phyloP scores from a whole-genome alignment of 2,888 invertebrate genomes.

The Penaeus monodon region DNA sequence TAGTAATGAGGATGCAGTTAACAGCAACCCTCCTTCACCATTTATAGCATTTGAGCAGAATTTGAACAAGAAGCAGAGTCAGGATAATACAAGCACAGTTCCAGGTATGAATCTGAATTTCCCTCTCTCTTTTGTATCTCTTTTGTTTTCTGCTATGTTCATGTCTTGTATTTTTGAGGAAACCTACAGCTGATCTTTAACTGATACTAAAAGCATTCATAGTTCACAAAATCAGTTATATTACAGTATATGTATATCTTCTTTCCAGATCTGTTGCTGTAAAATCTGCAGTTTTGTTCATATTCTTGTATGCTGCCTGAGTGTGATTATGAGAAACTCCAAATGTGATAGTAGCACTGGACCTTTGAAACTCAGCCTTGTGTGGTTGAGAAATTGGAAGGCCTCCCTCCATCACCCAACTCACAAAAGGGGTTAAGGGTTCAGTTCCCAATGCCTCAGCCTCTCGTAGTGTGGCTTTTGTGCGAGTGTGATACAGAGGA shows the following conservation, averaged over 20 bases:
- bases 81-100: conserved; percentile 56
- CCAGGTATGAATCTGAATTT: conserved; percentile 38
- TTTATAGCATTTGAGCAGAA: conserved; percentile 62
- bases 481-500: conserved; percentile 27
- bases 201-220: too few relatives aligned
- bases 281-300: conserved; percentile 42
- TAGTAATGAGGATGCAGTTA: conserved; percentile 64
- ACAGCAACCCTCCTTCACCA: conserved; percentile 64
- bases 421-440: conserved; percentile 4
- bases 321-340: conserved; percentile 51
- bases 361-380: conserved; percentile 28
- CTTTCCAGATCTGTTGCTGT: conserved; percentile 59
- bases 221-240: too few relatives aligned
- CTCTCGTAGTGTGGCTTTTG: conserved; percentile 25
- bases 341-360: conserved; percentile 51
- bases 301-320: conserved; percentile 42
- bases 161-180: too few relatives aligned
- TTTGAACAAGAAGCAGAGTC: conserved; percentile 59
- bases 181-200: too few relatives aligned
- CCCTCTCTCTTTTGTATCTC: too few relatives aligned
- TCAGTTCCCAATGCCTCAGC: neutral
- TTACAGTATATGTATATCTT: neutral
- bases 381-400: conserved; percentile 17
- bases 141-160: too few relatives aligned
- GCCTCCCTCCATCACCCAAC: conserved; percentile 30